Conservation (phyloP, 2,888 invertebrate genomes). For the Synanthedon myopaeformis region DNA sequence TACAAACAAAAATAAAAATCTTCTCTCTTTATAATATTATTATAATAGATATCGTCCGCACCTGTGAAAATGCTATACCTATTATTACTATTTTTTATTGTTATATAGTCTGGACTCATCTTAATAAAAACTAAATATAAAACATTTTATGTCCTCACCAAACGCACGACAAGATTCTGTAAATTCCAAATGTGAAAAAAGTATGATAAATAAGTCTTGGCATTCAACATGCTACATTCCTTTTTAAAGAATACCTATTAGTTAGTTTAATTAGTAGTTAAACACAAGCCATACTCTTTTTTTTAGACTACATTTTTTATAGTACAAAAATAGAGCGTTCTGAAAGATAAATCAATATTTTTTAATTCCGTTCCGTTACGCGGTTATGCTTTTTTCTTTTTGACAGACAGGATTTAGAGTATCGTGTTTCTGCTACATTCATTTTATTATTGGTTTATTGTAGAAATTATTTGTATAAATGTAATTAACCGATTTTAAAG, state of each 20-base stretch:
- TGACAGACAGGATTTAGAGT: conserved; percentile 56
- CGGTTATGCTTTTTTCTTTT: conserved; percentile 40
- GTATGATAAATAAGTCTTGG: conserved; percentile 24
- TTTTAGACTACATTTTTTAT: conserved; percentile 11
- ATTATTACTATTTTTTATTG: too few species aligned
- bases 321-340: conserved; percentile 21
- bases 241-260: conserved; percentile 26
- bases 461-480: too few species aligned
- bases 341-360: conserved; percentile 53
- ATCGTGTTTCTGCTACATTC: conserved; percentile 18
- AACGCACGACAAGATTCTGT: neutral
- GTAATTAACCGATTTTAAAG: too few species aligned
- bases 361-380: conserved; percentile 51
- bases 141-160: neutral
- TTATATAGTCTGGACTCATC: neutral
- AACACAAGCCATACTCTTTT: conserved; percentile 29
- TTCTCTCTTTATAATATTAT: too few species aligned
- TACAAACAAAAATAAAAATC: too few species aligned
- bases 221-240: conserved; percentile 35
- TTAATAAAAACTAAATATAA: neutral
- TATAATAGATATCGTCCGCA: too few species aligned
- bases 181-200: conserved; percentile 7
- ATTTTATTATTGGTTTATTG: too few species aligned
- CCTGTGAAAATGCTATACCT: too few species aligned
- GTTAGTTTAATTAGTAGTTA: conserved; percentile 56